Evolutionary conservation across 1,140 invertebrate genomes (phyloP).

Genomic region (Zeugodacus cucurbitae): DNA sequence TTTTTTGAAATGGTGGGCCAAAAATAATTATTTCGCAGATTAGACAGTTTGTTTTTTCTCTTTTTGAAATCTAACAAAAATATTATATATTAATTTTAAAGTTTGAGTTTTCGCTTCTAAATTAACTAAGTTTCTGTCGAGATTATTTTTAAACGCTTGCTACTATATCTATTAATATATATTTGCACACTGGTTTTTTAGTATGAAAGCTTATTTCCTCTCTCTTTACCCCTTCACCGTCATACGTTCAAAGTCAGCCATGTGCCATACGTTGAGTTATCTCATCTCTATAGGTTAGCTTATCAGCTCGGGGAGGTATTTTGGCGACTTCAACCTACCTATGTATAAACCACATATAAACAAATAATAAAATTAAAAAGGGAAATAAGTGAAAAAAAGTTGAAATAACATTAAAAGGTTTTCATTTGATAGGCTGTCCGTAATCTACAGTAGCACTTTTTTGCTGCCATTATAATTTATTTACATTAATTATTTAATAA

Average conservation of each 20-base stretch:
- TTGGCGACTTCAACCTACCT: background rate
- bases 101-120: too few species aligned
- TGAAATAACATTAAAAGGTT: background rate
- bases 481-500: constrained; percentile 36
- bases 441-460: background rate
- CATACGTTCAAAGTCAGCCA: background rate
- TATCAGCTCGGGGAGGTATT: constrained; percentile 23
- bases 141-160: too few species aligned
- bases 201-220: background rate
- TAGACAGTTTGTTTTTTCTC: too few species aligned
- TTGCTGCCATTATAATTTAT: constrained; percentile 17
- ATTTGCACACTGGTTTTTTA: too few species aligned
- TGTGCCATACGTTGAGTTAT: background rate
- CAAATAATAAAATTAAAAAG: background rate
- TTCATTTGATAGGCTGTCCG: background rate
- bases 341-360: background rate
- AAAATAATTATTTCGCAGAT: too few species aligned
- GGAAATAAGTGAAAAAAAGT: background rate
- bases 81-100: too few species aligned
- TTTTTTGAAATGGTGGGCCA: too few species aligned
- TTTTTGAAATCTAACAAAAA: too few species aligned
- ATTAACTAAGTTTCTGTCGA: too few species aligned
- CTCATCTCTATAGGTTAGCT: constrained; percentile 5
- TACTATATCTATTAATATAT: too few species aligned
- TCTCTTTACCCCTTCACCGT: background rate